Evolutionary conservation across 2,888 invertebrate genomes (phyloP), one percentile per base, ranked within the genome.

Genomic region (Brachylomia viminalis): DNA sequence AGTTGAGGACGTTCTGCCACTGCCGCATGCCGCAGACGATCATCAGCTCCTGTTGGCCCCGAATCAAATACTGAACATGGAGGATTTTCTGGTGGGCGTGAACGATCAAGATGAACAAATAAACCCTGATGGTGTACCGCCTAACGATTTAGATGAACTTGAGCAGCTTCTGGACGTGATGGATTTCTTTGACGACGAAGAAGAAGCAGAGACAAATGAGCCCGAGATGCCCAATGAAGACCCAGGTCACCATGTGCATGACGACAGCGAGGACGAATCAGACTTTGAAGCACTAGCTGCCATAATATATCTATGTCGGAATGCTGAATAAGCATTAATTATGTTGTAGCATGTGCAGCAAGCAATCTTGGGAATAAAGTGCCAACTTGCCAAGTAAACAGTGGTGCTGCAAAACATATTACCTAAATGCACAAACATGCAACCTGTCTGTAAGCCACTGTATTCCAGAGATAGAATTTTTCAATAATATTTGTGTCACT

Each of bases 351-450:
- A 56, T 33, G 38, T 65, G 15, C 42, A 80, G 20, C 27, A 3
- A 54, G 47, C 54, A 62, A 23, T 49, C n/a, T 58, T 66, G 38
- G 42, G 11, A 58, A 33, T 30, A n/a, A 67, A 27, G 79, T 83
- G 62, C 67, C 69, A 59, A 52, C 17, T 77, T 54, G 45, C 79
- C 49, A 54, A 61, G 58, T 62, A 27, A 33, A 56, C 54, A 54
- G 77, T 42, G 54, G 27, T 61, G 65, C 77, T 79, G 77, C 42
- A 61, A 45, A 62, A 54, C 11, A 56, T 58, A 59, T 62, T 33
- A 56, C 27, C 65, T 33, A 56, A 54, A 54, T 77, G 67, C 79
- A 77, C 83, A 79, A 79, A 83, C 78, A 62, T 56, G 42, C 42
- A 82, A 75, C 17, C 27, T 7, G 17, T 81, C 49, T 45, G 62